Evolutionary conservation across 1,140 invertebrate genomes (phyloP), one percentile per base, ranked within the genome.

Genomic region (Phenacoccus solenopsis): DNA sequence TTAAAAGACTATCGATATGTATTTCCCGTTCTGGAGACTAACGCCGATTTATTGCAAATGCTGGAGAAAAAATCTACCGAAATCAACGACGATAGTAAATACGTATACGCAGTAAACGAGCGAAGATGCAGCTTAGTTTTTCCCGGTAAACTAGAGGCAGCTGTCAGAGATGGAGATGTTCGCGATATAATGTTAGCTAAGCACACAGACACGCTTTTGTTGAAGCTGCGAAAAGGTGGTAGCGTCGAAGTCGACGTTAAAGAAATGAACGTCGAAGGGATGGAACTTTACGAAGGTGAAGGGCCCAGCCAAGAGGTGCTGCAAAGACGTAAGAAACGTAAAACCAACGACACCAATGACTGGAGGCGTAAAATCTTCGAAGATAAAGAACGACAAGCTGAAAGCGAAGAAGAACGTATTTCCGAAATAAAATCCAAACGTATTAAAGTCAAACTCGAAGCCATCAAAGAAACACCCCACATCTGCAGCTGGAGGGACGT

Each of bases 21-120:
- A 28, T 86, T 88, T 72, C 88, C 89, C 0, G 79, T 86, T 10
- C 75, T 90, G 16, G 86, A 89, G 72, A 83, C 83, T 24, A 82
- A 84, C 20, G 81, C 82, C 4, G 86, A 87, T 59, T 75, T 89
- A 4, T 76, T 84, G 25, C 82, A 86, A 61, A 78, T 90, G 69
- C 76, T 90, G 25, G 78, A 83, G 21, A 80, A 80, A 1, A 88
- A 89, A 75, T 2, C 38, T 3, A 79, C 84, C 57, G 73, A 75
- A 1, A 81, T 81, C 0, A 79, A 81, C 1, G 83, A 85, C 25
- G 80, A 81, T 1, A 81, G 81, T 16, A 82, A 82, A 64, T 90
- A 87, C 75, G 88, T 90, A n/a, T 91, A 90, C 75, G 85, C 85
- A 1, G 85, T 90, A 5, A 80, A 86, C 71, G 88, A 91, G 75